A percentile compares a stretch with the other conserved stretches of the same genome.
Conservation (phyloP, 1,140 invertebrate genomes). For the Monomorium pharaonis region DNA sequence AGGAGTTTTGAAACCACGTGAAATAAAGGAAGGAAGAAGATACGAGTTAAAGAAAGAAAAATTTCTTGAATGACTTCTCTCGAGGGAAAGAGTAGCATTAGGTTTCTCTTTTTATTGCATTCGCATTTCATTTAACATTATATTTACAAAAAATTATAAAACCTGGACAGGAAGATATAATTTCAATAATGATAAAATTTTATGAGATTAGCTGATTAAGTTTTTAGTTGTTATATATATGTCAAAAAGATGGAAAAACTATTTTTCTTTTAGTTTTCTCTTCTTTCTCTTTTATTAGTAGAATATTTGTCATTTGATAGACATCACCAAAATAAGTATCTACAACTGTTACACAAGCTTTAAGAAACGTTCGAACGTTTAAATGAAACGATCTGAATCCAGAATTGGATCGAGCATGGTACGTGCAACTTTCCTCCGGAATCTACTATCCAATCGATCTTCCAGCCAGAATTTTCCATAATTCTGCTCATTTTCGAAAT, state of each 20-base stretch:
- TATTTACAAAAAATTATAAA: neutral
- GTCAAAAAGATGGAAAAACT: neutral
- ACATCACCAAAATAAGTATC: neutral
- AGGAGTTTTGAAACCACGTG: slow-evolving; percentile 26
- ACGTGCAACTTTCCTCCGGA: slow-evolving; percentile 68
- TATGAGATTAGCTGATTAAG: neutral
- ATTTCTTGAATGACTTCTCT: slow-evolving; percentile 32
- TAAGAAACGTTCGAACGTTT: slow-evolving; percentile 21
- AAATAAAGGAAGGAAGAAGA: slow-evolving; percentile 46
- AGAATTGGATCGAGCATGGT: slow-evolving; percentile 58
- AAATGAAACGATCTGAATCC: slow-evolving; percentile 57
- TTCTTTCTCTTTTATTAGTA: neutral
- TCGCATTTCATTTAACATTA: slow-evolving; percentile 1
- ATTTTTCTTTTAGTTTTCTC: neutral
- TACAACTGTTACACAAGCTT: neutral
- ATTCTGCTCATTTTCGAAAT: slow-evolving; percentile 81
- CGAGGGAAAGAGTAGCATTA: slow-evolving; percentile 3
- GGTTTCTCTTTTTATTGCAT: neutral
- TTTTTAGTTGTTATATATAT: neutral
- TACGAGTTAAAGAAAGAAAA: slow-evolving; percentile 25
- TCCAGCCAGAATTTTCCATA: slow-evolving; percentile 80
- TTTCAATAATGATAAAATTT: neutral
- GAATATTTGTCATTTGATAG: neutral
- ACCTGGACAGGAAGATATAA: neutral
- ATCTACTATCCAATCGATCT: slow-evolving; percentile 78